phyloP scores from a whole-genome alignment of 2,888 invertebrate species.

The Sarcophaga rosellei region DNA sequence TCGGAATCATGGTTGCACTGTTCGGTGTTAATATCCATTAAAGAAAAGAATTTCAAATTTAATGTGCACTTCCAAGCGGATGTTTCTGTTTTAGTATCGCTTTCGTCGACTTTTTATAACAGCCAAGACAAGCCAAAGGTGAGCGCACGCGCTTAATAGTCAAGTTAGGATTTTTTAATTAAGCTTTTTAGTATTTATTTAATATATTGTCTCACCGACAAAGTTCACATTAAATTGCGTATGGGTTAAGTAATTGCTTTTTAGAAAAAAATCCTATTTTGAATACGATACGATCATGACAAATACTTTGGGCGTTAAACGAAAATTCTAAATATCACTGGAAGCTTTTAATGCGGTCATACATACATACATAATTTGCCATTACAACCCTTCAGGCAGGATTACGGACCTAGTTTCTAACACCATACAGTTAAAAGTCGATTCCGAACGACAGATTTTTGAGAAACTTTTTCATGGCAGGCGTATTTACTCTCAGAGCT shows the following conservation, averaged over 20 bases:
- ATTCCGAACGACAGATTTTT: too few relatives aligned
- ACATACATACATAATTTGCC: too few relatives aligned
- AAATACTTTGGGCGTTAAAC: too few relatives aligned
- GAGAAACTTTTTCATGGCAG: too few relatives aligned
- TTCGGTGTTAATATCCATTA: too few relatives aligned
- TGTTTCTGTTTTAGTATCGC: constrained; percentile 19
- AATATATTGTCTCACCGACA: constrained; percentile 25
- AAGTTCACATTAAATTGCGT: constrained; percentile 29
- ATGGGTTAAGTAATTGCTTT: not conserved
- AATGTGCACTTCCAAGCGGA: constrained; percentile 58
- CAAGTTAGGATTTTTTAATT: constrained; percentile 35
- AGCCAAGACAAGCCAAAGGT: constrained; percentile 34
- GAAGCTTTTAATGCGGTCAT: too few relatives aligned
- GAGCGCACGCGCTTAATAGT: constrained; percentile 59
- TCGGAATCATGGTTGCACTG: constrained; percentile 61
- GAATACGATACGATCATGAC: too few relatives aligned
- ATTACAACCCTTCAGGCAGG: too few relatives aligned
- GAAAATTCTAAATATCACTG: too few relatives aligned
- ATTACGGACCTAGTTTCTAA: too few relatives aligned
- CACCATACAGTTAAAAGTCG: too few relatives aligned
- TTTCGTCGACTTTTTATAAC: constrained; percentile 9
- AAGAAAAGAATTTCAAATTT: constrained; percentile 42
- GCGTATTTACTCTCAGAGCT: too few relatives aligned
- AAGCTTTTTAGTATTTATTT: constrained; percentile 20
- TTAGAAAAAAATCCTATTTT: not conserved